phyloP scores from a whole-genome alignment of 2,797 vertebrate genomes.

The Pipistrellus nathusii region DNA sequence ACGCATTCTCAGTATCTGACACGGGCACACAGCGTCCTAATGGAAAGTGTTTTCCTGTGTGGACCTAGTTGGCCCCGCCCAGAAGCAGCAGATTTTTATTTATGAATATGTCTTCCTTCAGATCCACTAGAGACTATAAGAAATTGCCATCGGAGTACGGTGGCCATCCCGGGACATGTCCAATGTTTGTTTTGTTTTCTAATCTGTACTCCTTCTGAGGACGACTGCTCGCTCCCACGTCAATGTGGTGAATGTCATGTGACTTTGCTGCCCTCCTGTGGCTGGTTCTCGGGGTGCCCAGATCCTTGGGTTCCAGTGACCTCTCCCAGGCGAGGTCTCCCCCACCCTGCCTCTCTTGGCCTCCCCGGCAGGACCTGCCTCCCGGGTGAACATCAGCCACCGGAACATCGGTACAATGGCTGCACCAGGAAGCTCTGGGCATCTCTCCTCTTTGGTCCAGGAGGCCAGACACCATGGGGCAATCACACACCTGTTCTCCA shows the following conservation, averaged over 20 bases:
- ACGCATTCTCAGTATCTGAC: background rate
- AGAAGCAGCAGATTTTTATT: background rate
- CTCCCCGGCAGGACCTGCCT: fast-evolving
- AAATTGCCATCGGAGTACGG: background rate
- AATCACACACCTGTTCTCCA: background rate
- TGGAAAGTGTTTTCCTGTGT: background rate
- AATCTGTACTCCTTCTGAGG: background rate
- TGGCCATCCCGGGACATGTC: too few relatives aligned
- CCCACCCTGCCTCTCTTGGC: background rate
- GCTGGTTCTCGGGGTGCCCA: constrained; percentile 74
- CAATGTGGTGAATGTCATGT: constrained; percentile 67
- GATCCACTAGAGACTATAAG: background rate
- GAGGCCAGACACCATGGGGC: background rate
- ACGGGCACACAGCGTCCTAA: background rate
- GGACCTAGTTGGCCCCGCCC: background rate
- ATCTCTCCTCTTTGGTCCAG: background rate
- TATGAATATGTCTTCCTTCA: constrained; percentile 2
- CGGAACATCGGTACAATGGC: too few relatives aligned
- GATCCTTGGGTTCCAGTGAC: background rate
- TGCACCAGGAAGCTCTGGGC: background rate
- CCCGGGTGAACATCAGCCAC: background rate
- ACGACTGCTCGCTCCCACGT: background rate
- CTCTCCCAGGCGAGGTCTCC: background rate
- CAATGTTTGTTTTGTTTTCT: too few relatives aligned
- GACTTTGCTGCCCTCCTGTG: constrained; percentile 84